Evolutionary conservation across 2,797 vertebrate species (phyloP).

Genomic region (Galagoides demidoff): DNA sequence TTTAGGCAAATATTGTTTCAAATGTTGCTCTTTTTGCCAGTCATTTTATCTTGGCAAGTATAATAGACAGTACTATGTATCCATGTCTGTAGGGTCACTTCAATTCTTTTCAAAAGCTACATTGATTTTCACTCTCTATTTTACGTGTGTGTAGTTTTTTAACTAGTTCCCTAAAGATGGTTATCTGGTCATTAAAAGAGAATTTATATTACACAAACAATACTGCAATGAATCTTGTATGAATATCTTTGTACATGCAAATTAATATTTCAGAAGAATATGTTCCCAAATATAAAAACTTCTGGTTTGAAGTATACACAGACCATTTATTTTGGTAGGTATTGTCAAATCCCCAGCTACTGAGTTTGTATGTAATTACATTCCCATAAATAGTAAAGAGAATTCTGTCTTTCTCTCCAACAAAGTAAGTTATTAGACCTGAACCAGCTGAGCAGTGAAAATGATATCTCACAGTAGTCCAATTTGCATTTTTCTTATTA

Average conservation of each 20-base stretch:
- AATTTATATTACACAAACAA: not conserved
- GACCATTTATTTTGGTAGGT: not conserved
- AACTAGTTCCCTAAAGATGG: not conserved
- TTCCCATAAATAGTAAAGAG: not conserved
- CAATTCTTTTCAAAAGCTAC: slow-evolving; percentile 27
- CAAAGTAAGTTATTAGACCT: not conserved
- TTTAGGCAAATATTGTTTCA: slow-evolving; percentile 18
- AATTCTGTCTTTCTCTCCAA: not conserved
- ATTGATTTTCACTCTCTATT: slow-evolving; percentile 34
- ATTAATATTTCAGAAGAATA: slow-evolving; percentile 10
- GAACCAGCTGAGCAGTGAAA: not conserved
- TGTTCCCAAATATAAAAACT: slow-evolving; percentile 23
- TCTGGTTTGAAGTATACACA: not conserved
- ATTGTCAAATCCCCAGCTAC: not conserved
- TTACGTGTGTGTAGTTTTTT: not conserved
- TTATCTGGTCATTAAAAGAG: not conserved
- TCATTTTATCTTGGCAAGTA: slow-evolving; percentile 3
- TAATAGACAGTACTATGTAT: not conserved
- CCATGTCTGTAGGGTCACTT: not conserved
- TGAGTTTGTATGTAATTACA: not conserved
- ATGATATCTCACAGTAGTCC: not conserved
- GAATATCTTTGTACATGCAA: not conserved
- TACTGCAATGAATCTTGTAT: not conserved
- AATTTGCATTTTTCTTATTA: slow-evolving; percentile 37
- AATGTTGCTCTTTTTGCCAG: not conserved